Conservation (phyloP, 2,113 vertebrate species). For the Vidua macroura region DNA sequence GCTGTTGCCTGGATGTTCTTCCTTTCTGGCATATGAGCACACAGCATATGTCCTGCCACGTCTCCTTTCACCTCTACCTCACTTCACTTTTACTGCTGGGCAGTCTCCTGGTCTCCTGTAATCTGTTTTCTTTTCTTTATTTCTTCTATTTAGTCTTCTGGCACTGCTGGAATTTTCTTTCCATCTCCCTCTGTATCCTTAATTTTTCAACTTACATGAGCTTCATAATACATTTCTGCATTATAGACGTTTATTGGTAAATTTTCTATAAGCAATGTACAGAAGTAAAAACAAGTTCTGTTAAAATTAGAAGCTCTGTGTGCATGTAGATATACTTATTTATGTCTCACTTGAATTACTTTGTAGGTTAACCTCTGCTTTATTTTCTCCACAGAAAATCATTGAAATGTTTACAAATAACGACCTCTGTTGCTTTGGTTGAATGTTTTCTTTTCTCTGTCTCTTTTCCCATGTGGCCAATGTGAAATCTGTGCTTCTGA, state of each 20-base stretch:
- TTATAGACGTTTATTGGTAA: background rate
- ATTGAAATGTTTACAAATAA: background rate
- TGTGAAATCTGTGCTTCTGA: background rate
- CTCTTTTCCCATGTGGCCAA: fast-evolving
- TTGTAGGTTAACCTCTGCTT: background rate
- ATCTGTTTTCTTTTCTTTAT: background rate
- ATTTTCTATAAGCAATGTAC: background rate
- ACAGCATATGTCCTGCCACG: background rate
- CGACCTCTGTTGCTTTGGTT: background rate
- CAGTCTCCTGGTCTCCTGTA: background rate
- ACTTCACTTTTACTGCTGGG: background rate
- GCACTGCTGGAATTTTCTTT: background rate
- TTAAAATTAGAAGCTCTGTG: background rate
- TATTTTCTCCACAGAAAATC: background rate
- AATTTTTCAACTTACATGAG: background rate
- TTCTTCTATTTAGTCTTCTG: background rate
- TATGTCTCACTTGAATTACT: background rate
- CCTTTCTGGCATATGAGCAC: background rate
- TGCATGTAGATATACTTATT: background rate
- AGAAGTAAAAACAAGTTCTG: background rate
- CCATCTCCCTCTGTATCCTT: background rate
- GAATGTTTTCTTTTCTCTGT: background rate
- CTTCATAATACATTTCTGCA: background rate
- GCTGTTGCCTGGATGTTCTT: background rate
- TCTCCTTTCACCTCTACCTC: background rate